phyloP scores from a whole-genome alignment of 2,113 vertebrate genomes.

The Anarhynchus alexandrinus region DNA sequence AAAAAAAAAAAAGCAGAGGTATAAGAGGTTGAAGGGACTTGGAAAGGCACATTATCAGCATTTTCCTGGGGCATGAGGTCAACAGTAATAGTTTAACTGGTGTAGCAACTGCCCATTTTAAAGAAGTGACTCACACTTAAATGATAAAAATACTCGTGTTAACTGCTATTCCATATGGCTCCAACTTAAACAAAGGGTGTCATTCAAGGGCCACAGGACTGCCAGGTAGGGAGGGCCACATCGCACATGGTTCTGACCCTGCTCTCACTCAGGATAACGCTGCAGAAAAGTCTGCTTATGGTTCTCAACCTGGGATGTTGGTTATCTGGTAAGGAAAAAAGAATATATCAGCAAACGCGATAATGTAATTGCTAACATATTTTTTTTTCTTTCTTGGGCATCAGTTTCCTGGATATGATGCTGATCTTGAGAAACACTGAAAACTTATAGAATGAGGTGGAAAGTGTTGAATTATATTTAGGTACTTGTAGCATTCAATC shows the following conservation, averaged over 20 bases:
- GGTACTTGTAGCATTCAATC: neutral
- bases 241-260: neutral
- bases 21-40: slow-evolving; percentile 8
- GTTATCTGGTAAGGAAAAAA: neutral
- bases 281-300: neutral
- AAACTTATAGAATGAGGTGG: neutral
- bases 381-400: neutral
- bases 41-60: neutral
- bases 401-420: neutral
- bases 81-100: slow-evolving; percentile 6
- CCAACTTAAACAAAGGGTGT: slow-evolving; percentile 16
- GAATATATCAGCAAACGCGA: neutral
- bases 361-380: neutral
- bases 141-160: slow-evolving; percentile 31
- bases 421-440: neutral
- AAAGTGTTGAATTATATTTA: neutral
- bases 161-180: neutral
- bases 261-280: neutral
- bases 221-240: neutral
- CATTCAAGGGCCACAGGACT: neutral
- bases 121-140: neutral
- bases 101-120: neutral
- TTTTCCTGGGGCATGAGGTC: slow-evolving; percentile 7
- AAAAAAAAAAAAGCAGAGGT: neutral
- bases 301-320: neutral